phyloP scores from a whole-genome alignment of 2,888 invertebrate genomes.

The Scotopteryx bipunctaria region DNA sequence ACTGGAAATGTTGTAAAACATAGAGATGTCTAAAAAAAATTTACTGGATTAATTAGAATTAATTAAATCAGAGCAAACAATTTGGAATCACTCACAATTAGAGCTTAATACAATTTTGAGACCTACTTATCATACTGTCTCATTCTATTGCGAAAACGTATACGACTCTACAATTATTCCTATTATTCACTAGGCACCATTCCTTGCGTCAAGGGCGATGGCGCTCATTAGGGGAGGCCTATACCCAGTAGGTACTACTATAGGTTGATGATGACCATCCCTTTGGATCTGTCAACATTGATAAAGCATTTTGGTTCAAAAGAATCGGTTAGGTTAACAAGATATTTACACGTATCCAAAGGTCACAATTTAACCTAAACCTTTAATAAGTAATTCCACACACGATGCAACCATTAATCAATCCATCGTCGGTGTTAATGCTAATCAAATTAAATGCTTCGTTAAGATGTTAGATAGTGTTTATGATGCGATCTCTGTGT shows the following conservation, averaged over 20 bases:
- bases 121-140: no score
- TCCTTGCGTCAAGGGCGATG: no score
- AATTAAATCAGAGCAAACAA: no score
- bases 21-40: no score
- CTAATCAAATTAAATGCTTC: slow-evolving; percentile 66
- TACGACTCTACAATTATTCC: neutral
- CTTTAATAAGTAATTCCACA: slow-evolving; percentile 43
- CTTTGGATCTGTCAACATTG: neutral
- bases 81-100: no score
- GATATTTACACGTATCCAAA: slow-evolving; percentile 40
- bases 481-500: slow-evolving; percentile 26
- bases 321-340: neutral
- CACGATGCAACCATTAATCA: slow-evolving; percentile 53
- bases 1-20: no score
- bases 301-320: neutral
- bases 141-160: neutral
- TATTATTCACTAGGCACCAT: no score
- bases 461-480: slow-evolving; percentile 54
- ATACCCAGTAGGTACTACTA: no score
- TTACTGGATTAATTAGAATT: no score
- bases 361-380: slow-evolving; percentile 61
- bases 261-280: no score
- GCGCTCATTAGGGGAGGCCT: no score
- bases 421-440: slow-evolving; percentile 45
- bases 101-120: no score